These are phyloP conservation scores for Glandiceps talaboti DNA, from an alignment of 53 echinoderm and acorn worm species.

Conservation along the genomic window DNA sequence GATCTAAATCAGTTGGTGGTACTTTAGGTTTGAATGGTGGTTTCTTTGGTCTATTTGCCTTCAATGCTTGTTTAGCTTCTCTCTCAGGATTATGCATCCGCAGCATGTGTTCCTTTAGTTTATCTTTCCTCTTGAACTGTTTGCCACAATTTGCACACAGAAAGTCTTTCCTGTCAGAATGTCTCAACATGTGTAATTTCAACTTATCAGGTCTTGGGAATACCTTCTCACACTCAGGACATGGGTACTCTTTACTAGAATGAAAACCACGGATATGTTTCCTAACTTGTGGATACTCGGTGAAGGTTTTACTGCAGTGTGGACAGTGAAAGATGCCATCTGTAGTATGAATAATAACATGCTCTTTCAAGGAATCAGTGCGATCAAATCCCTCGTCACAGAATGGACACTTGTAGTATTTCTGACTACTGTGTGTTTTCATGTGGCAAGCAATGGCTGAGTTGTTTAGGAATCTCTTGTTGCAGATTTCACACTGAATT, in stretches of 20 bases:
- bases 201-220: constrained; percentile 94
- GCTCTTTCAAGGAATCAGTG: constrained; percentile 53
- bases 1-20: constrained; percentile 59
- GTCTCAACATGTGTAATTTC: constrained; percentile 81
- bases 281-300: constrained; percentile 61
- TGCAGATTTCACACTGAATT: constrained; percentile 65
- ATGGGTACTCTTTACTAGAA: constrained; percentile 83
- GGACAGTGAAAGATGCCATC: constrained; percentile 71
- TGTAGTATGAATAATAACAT: constrained; percentile 56
- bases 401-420: constrained; percentile 84
- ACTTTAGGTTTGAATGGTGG: constrained; percentile 80
- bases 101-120: constrained; percentile 84
- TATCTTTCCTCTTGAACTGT: constrained; percentile 95
- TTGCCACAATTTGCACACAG: constrained; percentile 95
- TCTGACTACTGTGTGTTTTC: constrained; percentile 65
- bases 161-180: constrained; percentile 87
- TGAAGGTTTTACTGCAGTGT: constrained; percentile 61
- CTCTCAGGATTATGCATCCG: constrained; percentile 93
- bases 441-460: constrained; percentile 74
- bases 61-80: constrained; percentile 56
- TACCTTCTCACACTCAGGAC: constrained; percentile 60
- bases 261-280: constrained; percentile 86
- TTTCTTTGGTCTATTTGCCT: constrained; percentile 63
- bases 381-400: constrained; percentile 68
- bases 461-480: constrained; percentile 70